These are phyloP conservation scores for Hylaeus volcanicus DNA, from an alignment of 1,140 invertebrate genomes.

Conservation along the genomic window DNA sequence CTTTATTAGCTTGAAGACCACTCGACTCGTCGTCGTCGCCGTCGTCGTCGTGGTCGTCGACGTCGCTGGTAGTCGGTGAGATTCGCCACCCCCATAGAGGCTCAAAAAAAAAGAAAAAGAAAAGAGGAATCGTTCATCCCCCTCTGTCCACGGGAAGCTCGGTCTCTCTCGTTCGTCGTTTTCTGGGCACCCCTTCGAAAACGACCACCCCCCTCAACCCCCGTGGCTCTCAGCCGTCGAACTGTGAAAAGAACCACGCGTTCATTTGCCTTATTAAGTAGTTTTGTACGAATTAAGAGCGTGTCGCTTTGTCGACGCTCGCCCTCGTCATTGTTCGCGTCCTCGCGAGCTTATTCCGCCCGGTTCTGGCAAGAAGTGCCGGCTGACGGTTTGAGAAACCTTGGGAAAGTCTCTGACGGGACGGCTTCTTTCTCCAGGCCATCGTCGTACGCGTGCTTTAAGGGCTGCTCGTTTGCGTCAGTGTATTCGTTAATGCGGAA, in stretches of 20 bases:
- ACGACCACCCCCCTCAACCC: conserved; percentile 1
- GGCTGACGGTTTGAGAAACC: background rate
- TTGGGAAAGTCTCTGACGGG: background rate
- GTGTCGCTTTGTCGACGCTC: conserved; percentile 55
- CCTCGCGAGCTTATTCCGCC: conserved; percentile 23
- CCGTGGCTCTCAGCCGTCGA: conserved; percentile 32
- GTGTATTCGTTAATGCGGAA: background rate
- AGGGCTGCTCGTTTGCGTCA: background rate
- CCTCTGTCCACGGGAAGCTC: background rate
- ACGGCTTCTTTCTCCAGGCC: background rate
- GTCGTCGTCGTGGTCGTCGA: conserved; percentile 38
- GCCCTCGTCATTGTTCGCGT: conserved; percentile 25
- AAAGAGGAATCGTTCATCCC: conserved; percentile 49
- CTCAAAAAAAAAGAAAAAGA: conserved; percentile 6
- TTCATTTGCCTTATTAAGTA: conserved; percentile 71
- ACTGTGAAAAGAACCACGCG: conserved; percentile 65
- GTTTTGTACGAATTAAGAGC: conserved; percentile 69
- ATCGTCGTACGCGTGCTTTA: too few relatives aligned
- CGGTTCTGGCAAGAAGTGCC: conserved; percentile 14
- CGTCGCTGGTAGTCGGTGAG: conserved; percentile 49
- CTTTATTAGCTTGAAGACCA: conserved; percentile 78
- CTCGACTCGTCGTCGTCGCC: conserved; percentile 70
- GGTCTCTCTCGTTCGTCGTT: conserved; percentile 18
- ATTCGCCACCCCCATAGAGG: conserved; percentile 44
- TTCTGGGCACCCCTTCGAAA: conserved; percentile 25